Evolutionary conservation across 2,113 vertebrate genomes (phyloP).

Genomic region (Theropithecus gelada): DNA sequence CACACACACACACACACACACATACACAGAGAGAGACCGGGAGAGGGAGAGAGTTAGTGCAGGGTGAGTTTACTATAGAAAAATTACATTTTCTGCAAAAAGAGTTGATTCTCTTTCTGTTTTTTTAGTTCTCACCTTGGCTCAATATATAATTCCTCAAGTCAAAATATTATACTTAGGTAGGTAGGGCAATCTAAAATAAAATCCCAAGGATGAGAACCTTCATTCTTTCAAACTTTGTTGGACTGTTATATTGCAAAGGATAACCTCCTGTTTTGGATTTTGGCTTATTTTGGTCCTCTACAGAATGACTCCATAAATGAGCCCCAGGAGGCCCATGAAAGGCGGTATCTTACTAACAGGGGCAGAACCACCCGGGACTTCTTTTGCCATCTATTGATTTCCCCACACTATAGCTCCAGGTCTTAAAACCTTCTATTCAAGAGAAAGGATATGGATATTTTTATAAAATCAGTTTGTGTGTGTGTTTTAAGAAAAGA

Average conservation of each 20-base stretch:
- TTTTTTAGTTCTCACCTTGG: not conserved
- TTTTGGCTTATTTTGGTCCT: not conserved
- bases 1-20: no score
- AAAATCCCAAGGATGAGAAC: not conserved
- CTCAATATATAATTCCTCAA: slow-evolving; percentile 34
- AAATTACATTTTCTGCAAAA: slow-evolving; percentile 5
- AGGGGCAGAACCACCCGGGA: not conserved
- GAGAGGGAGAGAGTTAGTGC: not conserved
- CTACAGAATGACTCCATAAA: slow-evolving; percentile 16
- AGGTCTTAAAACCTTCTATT: slow-evolving; percentile 12
- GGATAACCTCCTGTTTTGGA: not conserved
- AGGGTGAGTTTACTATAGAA: not conserved
- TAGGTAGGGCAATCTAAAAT: slow-evolving; percentile 21
- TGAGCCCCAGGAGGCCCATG: not conserved
- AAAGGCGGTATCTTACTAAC: not conserved
- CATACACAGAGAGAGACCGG: no score
- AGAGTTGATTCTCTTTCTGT: not conserved
- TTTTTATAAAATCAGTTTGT: not conserved
- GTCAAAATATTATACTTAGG: not conserved
- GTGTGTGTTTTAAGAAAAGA: not conserved
- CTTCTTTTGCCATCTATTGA: not conserved
- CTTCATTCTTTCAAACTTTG: slow-evolving; percentile 19
- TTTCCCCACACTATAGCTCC: not conserved
- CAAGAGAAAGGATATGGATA: not conserved
- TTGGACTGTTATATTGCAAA: not conserved